Conservation (phyloP, 2,888 invertebrate species). For the Melieria omissa region DNA sequence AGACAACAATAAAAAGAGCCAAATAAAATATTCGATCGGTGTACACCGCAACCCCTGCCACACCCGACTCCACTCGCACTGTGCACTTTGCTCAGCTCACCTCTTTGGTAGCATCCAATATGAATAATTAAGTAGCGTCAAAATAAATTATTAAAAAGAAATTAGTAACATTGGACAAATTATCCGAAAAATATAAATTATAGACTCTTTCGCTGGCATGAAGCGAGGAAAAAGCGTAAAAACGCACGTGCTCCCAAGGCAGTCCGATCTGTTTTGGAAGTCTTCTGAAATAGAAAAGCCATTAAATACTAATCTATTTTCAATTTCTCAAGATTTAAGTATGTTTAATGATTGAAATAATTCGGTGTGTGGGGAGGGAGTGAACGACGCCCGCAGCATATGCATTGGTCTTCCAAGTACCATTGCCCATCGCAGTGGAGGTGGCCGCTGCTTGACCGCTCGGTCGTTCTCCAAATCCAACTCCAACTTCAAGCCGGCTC, state of each 20-base stretch:
- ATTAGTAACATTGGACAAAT: conserved; percentile 56
- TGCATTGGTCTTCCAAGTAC: too few species aligned
- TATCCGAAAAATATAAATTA: conserved; percentile 26
- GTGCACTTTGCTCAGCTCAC: not conserved
- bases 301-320: conserved; percentile 63
- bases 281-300: conserved; percentile 52
- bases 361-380: too few species aligned
- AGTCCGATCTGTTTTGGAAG: conserved; percentile 7
- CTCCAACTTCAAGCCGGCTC: too few species aligned
- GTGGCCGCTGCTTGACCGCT: too few species aligned
- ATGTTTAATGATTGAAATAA: conserved; percentile 50
- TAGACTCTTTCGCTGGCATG: conserved; percentile 2
- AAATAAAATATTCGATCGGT: not conserved
- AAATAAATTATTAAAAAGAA: conserved; percentile 64
- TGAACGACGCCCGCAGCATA: too few species aligned
- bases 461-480: too few species aligned
- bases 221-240: conserved; percentile 15
- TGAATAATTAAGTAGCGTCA: conserved; percentile 44
- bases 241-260: conserved; percentile 57
- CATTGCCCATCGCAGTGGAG: too few species aligned
- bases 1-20: not conserved
- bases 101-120: conserved; percentile 29
- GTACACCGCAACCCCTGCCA: not conserved
- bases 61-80: not conserved
- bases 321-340: conserved; percentile 51